These are phyloP conservation scores for Platysternon megacephalum DNA, from an alignment of 2,113 vertebrate genomes.

Conservation along the genomic window DNA sequence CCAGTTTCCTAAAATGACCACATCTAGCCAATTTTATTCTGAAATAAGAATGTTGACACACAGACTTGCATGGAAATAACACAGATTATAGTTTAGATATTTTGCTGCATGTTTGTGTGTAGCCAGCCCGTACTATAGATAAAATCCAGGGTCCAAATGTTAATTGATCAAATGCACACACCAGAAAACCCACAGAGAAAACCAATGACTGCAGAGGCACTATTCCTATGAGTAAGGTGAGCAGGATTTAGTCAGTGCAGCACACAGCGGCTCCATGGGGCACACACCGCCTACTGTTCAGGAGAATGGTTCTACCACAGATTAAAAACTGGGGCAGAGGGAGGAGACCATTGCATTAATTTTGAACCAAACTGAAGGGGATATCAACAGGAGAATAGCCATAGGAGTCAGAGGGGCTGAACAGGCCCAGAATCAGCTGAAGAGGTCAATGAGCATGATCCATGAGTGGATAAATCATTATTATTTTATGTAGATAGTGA, in stretches of 20 bases:
- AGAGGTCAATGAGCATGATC: not conserved
- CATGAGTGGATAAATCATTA: not conserved
- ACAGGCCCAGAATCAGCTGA: rapidly evolving
- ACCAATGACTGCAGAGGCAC: not conserved
- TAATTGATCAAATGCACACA: not conserved
- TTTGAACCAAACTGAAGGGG: not conserved
- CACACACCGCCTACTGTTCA: not conserved
- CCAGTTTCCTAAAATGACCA: not conserved
- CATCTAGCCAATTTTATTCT: too few relatives aligned
- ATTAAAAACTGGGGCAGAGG: rapidly evolving
- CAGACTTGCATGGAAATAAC: rapidly evolving
- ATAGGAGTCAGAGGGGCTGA: not conserved
- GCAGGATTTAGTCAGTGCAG: not conserved
- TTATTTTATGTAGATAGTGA: not conserved
- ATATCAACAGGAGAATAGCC: not conserved
- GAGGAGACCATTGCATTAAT: not conserved
- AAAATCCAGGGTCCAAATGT: rapidly evolving
- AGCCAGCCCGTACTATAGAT: rapidly evolving
- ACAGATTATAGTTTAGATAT: not conserved
- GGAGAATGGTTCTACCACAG: not conserved
- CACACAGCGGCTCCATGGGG: rapidly evolving
- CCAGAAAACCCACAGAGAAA: not conserved
- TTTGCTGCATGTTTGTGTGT: not conserved
- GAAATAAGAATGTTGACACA: not conserved
- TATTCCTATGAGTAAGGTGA: not conserved